Conservation (phyloP, 2,888 invertebrate species). For the Temnothorax rugatulus region DNA sequence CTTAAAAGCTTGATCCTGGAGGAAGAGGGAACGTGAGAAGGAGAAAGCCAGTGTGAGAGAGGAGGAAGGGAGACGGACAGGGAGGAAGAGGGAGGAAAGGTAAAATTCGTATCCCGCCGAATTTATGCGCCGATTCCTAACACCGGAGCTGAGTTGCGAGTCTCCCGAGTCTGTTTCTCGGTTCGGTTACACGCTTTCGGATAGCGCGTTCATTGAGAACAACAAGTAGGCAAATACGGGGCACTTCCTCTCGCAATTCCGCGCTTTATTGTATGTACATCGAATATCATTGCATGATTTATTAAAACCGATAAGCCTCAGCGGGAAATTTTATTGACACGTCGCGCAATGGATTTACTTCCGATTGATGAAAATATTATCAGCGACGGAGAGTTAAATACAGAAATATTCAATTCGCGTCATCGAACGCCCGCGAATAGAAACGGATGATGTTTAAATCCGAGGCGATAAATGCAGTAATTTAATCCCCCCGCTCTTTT, state of each 20-base stretch:
- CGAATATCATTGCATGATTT: conserved; percentile 35
- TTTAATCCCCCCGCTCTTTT: not conserved
- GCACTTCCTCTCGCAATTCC: conserved; percentile 11
- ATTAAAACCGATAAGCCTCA: conserved; percentile 30
- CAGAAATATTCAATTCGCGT: conserved; percentile 1
- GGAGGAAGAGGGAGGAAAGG: not conserved
- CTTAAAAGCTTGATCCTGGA: conserved; percentile 43
- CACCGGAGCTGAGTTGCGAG: conserved; percentile 15
- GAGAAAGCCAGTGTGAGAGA: not conserved
- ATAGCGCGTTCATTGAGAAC: conserved; percentile 1
- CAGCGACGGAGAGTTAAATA: conserved; percentile 2
- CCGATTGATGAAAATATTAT: conserved; percentile 42
- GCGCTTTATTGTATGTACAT: not conserved
- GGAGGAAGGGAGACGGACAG: too few species aligned
- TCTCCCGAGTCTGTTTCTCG: conserved; percentile 29
- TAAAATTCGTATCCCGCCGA: conserved; percentile 38
- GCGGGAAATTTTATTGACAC: conserved; percentile 35
- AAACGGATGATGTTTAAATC: conserved; percentile 4
- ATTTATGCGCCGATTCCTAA: conserved; percentile 36
- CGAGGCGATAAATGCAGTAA: not conserved
- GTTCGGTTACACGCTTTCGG: not conserved
- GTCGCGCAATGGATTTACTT: conserved; percentile 7
- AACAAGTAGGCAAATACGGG: conserved; percentile 11
- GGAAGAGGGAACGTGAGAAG: not conserved
- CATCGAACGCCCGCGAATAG: conserved; percentile 10